Evolutionary conservation across 2,888 invertebrate genomes (phyloP).

Genomic region (Gandaritis pyraliata): DNA sequence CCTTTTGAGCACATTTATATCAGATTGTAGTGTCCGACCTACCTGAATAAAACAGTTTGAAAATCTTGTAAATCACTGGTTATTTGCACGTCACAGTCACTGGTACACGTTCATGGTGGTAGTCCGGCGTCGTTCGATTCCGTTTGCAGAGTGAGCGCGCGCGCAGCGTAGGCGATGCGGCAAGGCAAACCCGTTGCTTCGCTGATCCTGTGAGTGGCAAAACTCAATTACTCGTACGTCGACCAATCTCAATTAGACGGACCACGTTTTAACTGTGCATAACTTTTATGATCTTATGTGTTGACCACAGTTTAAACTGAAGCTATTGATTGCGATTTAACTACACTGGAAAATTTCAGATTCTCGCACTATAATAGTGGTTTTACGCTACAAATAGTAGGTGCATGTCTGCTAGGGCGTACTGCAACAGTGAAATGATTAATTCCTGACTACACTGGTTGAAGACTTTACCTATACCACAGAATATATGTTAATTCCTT

Average conservation of each 20-base stretch:
- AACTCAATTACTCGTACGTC: conserved; percentile 52
- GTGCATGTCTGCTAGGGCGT: too few species aligned
- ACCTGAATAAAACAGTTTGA: conserved; percentile 54
- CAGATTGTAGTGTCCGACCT: conserved; percentile 46
- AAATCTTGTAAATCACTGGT: conserved; percentile 42
- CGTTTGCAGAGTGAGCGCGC: conserved; percentile 69
- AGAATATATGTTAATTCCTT: too few species aligned
- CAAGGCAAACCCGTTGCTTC: conserved; percentile 55
- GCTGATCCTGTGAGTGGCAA: conserved; percentile 66
- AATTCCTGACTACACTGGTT: too few species aligned
- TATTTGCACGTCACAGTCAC: conserved; percentile 48
- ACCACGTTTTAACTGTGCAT: conserved; percentile 4
- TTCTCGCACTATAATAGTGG: too few species aligned
- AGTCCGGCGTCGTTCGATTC: conserved; percentile 65
- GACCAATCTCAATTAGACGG: conserved; percentile 19
- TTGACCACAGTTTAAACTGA: conserved; percentile 21
- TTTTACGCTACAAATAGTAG: too few species aligned
- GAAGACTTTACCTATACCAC: too few species aligned
- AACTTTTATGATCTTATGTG: conserved; percentile 12
- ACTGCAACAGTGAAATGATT: too few species aligned
- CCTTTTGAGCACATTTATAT: conserved; percentile 2
- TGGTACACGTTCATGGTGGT: conserved; percentile 49
- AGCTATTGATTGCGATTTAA: conserved; percentile 16
- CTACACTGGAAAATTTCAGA: conserved; percentile 1
- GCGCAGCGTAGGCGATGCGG: conserved; percentile 56